phyloP scores from a whole-genome alignment of 1,140 invertebrate species.

The Nymphalis io region DNA sequence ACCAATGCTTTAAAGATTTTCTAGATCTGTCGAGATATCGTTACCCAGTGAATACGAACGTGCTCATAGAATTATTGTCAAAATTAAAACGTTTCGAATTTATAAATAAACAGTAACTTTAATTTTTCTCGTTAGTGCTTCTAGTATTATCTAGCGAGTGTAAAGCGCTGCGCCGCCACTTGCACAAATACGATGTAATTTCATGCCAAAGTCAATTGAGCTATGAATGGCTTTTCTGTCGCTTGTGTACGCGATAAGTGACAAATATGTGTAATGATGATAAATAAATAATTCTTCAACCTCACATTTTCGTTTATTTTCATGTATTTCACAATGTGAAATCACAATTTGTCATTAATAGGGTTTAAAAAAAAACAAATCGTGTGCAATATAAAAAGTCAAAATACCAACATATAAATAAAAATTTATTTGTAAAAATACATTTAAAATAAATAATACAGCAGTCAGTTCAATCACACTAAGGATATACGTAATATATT shows the following conservation, averaged over 20 bases:
- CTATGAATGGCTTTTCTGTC: constrained; percentile 74
- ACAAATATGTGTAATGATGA: constrained; percentile 76
- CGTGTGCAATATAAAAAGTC: no score
- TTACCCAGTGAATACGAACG: constrained; percentile 22
- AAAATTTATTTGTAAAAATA: constrained; percentile 47
- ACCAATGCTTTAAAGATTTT: constrained; percentile 40
- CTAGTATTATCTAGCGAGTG: constrained; percentile 40
- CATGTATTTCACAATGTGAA: background rate
- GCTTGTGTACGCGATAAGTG: constrained; percentile 78
- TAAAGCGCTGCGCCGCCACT: constrained; percentile 41
- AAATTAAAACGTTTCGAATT: constrained; percentile 35
- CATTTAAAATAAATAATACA: constrained; percentile 37
- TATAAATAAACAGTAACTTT: constrained; percentile 37
- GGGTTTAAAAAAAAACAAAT: no score
- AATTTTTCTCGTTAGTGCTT: constrained; percentile 51
- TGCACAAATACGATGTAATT: constrained; percentile 72
- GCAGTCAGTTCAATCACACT: constrained; percentile 38
- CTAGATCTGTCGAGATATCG: constrained; percentile 27
- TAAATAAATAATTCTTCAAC: constrained; percentile 79
- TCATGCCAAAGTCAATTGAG: constrained; percentile 80
- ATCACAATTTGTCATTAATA: no score
- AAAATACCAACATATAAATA: constrained; percentile 32
- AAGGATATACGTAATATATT: constrained; percentile 29
- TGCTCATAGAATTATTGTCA: constrained; percentile 21
- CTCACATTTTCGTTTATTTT: constrained; percentile 30